Evolutionary conservation across 2,888 invertebrate species (phyloP).

Genomic region (Xylota segnis): DNA sequence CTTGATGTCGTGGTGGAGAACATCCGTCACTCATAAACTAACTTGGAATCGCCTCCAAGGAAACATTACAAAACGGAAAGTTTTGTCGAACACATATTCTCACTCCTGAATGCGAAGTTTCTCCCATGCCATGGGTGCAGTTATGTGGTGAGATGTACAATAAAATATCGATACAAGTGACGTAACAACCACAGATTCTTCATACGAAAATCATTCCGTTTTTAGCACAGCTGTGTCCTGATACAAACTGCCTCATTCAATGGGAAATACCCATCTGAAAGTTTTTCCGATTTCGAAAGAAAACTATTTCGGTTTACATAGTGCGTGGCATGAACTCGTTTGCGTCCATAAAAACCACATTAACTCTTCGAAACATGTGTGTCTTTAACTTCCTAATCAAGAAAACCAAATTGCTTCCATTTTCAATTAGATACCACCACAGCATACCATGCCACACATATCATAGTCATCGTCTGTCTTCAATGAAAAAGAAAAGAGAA

Average conservation of each 20-base stretch:
- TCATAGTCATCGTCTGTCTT: constrained; percentile 2
- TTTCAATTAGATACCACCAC: constrained; percentile 50
- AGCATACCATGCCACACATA: constrained; percentile 1
- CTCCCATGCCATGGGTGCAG: no score
- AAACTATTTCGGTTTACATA: constrained; percentile 37
- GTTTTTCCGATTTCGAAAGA: constrained; percentile 2
- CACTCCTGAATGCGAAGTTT: no score
- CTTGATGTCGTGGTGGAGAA: no score
- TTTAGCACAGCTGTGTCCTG: background rate
- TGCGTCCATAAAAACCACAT: constrained; percentile 52
- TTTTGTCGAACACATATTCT: no score
- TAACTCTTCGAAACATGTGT: constrained; percentile 52
- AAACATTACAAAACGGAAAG: no score
- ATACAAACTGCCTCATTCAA: background rate
- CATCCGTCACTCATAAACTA: no score
- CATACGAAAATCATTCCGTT: background rate
- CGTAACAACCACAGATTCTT: no score
- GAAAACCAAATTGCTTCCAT: constrained; percentile 31
- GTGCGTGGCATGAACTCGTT: constrained; percentile 30
- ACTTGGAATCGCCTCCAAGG: no score
- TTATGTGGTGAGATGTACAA: no score
- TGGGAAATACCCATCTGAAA: background rate
- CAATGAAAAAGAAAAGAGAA: constrained; percentile 14
- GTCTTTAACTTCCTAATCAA: constrained; percentile 11
- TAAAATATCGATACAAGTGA: no score